These are phyloP conservation scores for Lysiphlebus fabarum DNA, from an alignment of 1,140 invertebrate genomes.

Conservation along the genomic window DNA sequence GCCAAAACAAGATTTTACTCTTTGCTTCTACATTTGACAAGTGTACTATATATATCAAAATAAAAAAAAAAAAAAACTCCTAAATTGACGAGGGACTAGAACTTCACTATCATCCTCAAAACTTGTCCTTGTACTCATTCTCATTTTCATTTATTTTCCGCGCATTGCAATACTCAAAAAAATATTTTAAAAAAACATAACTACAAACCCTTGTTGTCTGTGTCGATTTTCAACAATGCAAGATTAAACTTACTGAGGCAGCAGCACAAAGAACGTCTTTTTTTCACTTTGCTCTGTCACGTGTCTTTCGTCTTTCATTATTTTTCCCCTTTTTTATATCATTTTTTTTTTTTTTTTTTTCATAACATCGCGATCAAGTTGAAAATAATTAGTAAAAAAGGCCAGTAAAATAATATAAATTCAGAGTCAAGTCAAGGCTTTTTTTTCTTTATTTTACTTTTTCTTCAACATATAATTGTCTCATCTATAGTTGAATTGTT, in stretches of 20 bases:
- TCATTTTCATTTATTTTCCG: slow-evolving; percentile 22
- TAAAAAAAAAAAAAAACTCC: slow-evolving; percentile 36
- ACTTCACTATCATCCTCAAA: slow-evolving; percentile 18
- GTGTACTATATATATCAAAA: slow-evolving; percentile 36
- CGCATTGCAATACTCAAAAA: slow-evolving; percentile 29
- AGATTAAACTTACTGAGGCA: slow-evolving; percentile 45
- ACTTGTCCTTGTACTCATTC: not conserved
- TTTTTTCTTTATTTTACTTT: slow-evolving; percentile 6
- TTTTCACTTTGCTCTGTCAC: slow-evolving; percentile 9
- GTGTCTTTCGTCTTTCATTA: slow-evolving; percentile 10
- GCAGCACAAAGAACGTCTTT: slow-evolving; percentile 41
- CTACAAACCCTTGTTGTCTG: slow-evolving; percentile 2
- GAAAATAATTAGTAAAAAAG: slow-evolving; percentile 22
- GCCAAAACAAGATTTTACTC: slow-evolving; percentile 51
- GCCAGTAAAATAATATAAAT: slow-evolving; percentile 11
- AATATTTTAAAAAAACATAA: slow-evolving; percentile 49
- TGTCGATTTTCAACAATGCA: slow-evolving; percentile 48
- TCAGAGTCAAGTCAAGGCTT: slow-evolving; percentile 20
- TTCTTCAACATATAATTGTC: not conserved
- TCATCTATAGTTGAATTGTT: slow-evolving; percentile 28
- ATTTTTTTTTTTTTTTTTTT: slow-evolving; percentile 3
- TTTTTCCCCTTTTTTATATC: slow-evolving; percentile 12
- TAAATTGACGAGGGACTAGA: slow-evolving; percentile 15
- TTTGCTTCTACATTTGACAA: slow-evolving; percentile 16
- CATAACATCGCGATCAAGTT: slow-evolving; percentile 23